phyloP scores from a whole-genome alignment of 2,113 vertebrate genomes.

The Scomber japonicus region DNA sequence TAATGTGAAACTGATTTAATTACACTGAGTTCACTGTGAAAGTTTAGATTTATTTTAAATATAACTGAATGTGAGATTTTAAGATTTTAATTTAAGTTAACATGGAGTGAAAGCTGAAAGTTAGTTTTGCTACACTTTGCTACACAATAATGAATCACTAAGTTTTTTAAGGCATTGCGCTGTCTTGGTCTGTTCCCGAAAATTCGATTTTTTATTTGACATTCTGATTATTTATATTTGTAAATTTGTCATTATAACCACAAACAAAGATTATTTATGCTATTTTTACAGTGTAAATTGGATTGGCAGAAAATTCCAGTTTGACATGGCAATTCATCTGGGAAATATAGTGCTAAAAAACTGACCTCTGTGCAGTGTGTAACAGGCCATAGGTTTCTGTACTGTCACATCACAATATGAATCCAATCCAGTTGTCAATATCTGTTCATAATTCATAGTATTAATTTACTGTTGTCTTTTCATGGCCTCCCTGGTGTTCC shows the following conservation, averaged over 20 bases:
- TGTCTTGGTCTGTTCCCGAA: not conserved
- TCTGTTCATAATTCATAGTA: conserved; percentile 37
- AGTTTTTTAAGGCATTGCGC: too few relatives aligned
- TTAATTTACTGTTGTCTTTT: conserved; percentile 22
- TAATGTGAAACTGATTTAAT: not conserved
- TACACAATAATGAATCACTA: too few relatives aligned
- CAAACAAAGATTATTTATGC: too few relatives aligned
- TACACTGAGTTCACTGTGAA: not conserved
- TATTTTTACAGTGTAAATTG: not conserved
- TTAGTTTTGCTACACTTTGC: not conserved
- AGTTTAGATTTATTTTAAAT: not conserved
- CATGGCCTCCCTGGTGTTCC: conserved; percentile 9
- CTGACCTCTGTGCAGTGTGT: not conserved
- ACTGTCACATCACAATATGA: conserved; percentile 17
- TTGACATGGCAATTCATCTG: not conserved
- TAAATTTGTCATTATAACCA: too few relatives aligned
- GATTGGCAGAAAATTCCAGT: not conserved
- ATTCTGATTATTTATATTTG: not conserved
- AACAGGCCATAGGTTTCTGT: not conserved
- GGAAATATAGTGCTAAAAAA: not conserved
- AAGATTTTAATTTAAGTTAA: not conserved
- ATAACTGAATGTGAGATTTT: conserved; percentile 10
- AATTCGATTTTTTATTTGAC: not conserved
- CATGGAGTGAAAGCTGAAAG: not conserved
- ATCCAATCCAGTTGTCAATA: conserved; percentile 26